These are phyloP conservation scores for Toxonevra muliebris DNA, from an alignment of 2,888 invertebrate genomes.

Conservation along the genomic window DNA sequence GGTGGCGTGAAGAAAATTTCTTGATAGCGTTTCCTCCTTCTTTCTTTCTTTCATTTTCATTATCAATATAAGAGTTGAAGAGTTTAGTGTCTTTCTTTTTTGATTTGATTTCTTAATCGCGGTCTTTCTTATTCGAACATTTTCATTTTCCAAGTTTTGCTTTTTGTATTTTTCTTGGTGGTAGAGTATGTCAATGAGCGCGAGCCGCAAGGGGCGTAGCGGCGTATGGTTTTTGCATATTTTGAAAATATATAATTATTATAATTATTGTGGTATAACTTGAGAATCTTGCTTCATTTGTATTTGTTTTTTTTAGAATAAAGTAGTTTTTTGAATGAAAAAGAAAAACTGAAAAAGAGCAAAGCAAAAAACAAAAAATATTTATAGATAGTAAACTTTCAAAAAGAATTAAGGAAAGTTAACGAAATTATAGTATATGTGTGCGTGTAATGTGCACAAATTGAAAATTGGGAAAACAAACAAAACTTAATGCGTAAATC, in stretches of 20 bases:
- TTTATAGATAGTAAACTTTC: conserved; percentile 30
- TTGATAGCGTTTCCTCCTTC: background rate
- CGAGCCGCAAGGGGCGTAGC: background rate
- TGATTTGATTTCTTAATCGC: conserved; percentile 2
- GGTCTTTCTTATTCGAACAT: background rate
- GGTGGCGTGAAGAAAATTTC: conserved; percentile 8
- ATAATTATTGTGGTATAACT: conserved; percentile 17
- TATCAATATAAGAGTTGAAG: conserved; percentile 3
- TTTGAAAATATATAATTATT: conserved; percentile 3
- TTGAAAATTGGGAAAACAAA: conserved; percentile 27
- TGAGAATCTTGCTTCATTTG: conserved; percentile 29
- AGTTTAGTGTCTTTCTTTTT: conserved; percentile 7
- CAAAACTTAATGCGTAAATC: conserved; percentile 15
- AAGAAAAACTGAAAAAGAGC: conserved; percentile 32
- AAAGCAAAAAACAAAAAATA: conserved; percentile 26
- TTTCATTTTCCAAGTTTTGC: conserved; percentile 8
- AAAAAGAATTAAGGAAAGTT: conserved; percentile 25
- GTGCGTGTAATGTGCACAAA: background rate
- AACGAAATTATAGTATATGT: background rate
- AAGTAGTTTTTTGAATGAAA: conserved; percentile 27
- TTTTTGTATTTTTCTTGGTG: conserved; percentile 12
- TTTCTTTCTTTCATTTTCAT: background rate
- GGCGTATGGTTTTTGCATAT: conserved; percentile 11
- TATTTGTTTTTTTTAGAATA: conserved; percentile 21
- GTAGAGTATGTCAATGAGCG: background rate